phyloP scores from a whole-genome alignment of 1,140 invertebrate genomes.

The Octopus bimaculoides region DNA sequence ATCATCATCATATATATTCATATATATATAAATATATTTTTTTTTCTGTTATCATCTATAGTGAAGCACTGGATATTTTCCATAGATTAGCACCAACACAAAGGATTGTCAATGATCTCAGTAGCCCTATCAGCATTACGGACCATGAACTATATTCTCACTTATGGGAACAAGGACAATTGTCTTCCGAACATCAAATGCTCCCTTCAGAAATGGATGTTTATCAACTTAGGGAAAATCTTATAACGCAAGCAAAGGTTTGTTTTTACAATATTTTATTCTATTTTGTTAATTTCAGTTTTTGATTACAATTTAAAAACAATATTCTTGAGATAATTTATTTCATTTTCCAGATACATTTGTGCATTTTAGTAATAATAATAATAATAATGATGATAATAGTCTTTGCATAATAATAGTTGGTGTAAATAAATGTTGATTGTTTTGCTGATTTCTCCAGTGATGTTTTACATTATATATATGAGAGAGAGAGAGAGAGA shows the following conservation, averaged over 20 bases:
- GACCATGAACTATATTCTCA: conserved; percentile 6
- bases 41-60: not conserved
- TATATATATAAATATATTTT: too few relatives aligned
- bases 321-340: not conserved
- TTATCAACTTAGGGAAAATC: conserved; percentile 1
- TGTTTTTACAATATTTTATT: not conserved
- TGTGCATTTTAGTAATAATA: not conserved
- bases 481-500: too few relatives aligned
- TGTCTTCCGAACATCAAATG: not conserved
- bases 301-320: not conserved
- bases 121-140: not conserved
- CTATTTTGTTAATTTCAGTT: not conserved
- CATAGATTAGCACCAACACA: not conserved
- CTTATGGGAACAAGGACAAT: conserved; percentile 3
- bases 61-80: not conserved
- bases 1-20: too few relatives aligned
- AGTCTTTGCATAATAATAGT: not conserved
- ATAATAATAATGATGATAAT: not conserved
- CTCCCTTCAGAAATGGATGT: not conserved
- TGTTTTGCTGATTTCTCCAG: not conserved
- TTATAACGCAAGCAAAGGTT: not conserved
- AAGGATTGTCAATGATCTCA: not conserved
- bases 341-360: not conserved
- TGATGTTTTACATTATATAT: too few relatives aligned
- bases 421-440: not conserved